A percentile compares a stretch with the other conserved stretches of the same genome.
phyloP scores from a whole-genome alignment of 2,888 invertebrate species.

The Ormyrus labotus region DNA sequence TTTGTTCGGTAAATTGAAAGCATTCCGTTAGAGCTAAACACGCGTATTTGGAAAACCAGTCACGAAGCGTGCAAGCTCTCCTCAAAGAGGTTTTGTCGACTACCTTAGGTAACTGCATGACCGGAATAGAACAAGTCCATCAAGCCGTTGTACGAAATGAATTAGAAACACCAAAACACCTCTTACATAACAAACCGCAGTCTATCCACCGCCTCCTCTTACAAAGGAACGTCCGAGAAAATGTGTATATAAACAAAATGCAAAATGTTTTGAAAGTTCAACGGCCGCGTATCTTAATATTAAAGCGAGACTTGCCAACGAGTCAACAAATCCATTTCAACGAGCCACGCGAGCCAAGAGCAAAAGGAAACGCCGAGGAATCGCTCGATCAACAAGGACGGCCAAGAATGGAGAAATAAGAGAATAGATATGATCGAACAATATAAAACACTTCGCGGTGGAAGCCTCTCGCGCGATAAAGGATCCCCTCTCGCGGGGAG shows the following conservation, averaged over 20 bases:
- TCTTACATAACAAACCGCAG: too few relatives aligned
- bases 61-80: constrained; percentile 21
- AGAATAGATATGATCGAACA: constrained; percentile 12
- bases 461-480: too few relatives aligned
- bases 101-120: constrained; percentile 30
- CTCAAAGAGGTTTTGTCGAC: constrained; percentile 24
- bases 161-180: too few relatives aligned
- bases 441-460: too few relatives aligned
- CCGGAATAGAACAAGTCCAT: constrained; percentile 27
- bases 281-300: too few relatives aligned
- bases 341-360: neutral
- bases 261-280: too few relatives aligned
- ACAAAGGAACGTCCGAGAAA: too few relatives aligned
- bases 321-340: too few relatives aligned
- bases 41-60: constrained; percentile 46
- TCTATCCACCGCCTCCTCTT: too few relatives aligned
- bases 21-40: constrained; percentile 13
- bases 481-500: neutral
- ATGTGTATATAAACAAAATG: too few relatives aligned
- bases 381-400: too few relatives aligned
- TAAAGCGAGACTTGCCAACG: too few relatives aligned
- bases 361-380: constrained; percentile 4
- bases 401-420: neutral
- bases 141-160: neutral
- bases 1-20: constrained; percentile 31